Evolutionary conservation across 2,113 vertebrate species (phyloP), one percentile per base, ranked within the genome.

Genomic region (Sinocyclocheilus rhinocerous): DNA sequence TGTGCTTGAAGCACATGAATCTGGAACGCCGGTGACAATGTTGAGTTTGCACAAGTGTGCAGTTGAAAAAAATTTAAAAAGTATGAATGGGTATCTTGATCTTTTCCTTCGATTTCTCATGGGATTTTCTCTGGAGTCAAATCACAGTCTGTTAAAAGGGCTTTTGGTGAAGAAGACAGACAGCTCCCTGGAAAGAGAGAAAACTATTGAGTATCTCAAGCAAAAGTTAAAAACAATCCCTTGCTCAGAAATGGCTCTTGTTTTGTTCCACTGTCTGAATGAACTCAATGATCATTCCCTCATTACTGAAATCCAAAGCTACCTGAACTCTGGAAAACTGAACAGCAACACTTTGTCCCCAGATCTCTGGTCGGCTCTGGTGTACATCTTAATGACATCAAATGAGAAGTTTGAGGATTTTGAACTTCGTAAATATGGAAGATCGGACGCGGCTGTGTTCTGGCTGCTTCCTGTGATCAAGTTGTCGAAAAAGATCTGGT

Each of bases 191-290:
- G 13, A 67, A n/a, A 76, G 5, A 16, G 26, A 26, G 16, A 18
- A 86, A 1, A 85, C 78, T 24, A 63, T 75, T 5, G 78, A 85
- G 6, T 87, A 88, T 50, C 67, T 89, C 11, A 89, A 83, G 50
- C 13, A 69, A 12, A 45, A 29, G 0, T 50, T 89, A 18, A 85
- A 75, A 55, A 57, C 18, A 26, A 67, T 42, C 45, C 6, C 83
- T 78, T 29, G 29, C 45, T 57, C 88, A 76, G 88, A 89, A 24
- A 79, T 73, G 16, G 70, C 59, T 55, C 63, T 89, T 48, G 61
- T 84, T 76, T n/a, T 89, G 59, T 86, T 87, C 72, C 76, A 89
- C 81, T 89, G 88, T 81, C 86, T 89, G 12, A 90, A 84, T n/a
- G 89, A 90, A 77, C 85, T 90, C 0, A 85, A 80, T n/a, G 87